Evolutionary conservation across 2,797 vertebrate genomes (phyloP), one percentile per base, ranked within the genome.

Genomic region (Ibycter americanus): DNA sequence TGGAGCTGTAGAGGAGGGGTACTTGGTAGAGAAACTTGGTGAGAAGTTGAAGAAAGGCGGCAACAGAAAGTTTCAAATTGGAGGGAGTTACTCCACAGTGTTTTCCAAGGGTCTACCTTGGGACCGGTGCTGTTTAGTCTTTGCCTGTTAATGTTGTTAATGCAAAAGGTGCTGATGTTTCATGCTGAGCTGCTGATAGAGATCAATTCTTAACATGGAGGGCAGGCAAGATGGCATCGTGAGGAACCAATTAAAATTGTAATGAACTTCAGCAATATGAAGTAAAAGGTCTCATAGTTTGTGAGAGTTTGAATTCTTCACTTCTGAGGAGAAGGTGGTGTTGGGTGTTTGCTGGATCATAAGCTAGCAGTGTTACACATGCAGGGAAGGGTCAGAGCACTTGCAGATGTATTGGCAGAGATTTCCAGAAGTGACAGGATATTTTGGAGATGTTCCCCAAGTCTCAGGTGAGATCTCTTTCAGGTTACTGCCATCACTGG

Each of bases 401-500:
- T 2, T 26, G 15, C 23, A 36, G 14, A 12, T 34, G 6, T 27
- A 12, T 11, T 52, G 54, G 65, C 32, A 87, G 65, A 47, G 84
- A 3, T 62, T 78, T 51, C 26, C 32, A 10, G 38, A 42, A 62
- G 42, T 34, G 67, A 12, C 2, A 2, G 44, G 63, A 27, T 13
- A 8, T 20, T 66, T 26, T 11, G 9, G 34, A 38, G 87, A 23
- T 49, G 12, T 29, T 83, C 8, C 21, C 9, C 15, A 8, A 3
- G 9, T 13, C 38, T 87, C 23, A 17, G 34, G 17, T 0, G 10
- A 15, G 38, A 15, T 78, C 6, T 59, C 8, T 12, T 52, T 10
- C 0, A 15, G 77, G 32, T 12, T 27, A 0, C 9, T 22, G 20
- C 19, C 6, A 0, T 36, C 11, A 0, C 20, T n/a, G 38, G 8